Base-by-base conservation (phyloP, 1,140 invertebrate genomes). In the Pemphigus obesinymphae region DNA sequence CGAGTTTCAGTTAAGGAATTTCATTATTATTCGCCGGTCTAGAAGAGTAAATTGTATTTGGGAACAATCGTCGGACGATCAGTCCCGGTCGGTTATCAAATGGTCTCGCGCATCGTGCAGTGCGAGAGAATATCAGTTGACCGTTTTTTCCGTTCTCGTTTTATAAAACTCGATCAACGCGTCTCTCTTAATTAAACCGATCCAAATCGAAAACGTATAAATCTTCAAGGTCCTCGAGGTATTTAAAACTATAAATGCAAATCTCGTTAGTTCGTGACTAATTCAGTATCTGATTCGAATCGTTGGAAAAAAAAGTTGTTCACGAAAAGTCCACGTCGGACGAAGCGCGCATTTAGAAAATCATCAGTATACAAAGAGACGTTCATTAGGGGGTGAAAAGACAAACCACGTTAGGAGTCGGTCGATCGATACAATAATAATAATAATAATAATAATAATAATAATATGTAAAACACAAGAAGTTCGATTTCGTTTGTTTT, bases 201-300 rank as follows among this genome's bases (percentile, higher is more conserved):
- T 80, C 55, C 53, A 45, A 80, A 61, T 80, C 53, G 20, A 63
- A 61, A 80, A 63, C 76, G 40, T 63, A 73, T 73, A 80, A 80
- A 80, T 80, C 76, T 80, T 78, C 23, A 15, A 40, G 37, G 68
- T 48, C 43, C 70, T 43, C 70, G 70, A 31, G 43, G 70, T 73
- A 73, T 73, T 73, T 73, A 73, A 73, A 73, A 73, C 37, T 45
- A 80, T 80, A 61, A 61, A 80, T 80, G 76, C 76, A 80, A 80
- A 61, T 61, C 31, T 80, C 37, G 55, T 78, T 58, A 55, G 50
- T 80, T 80, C 53, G 76, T 80, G 76, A 80, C 76, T 80, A 80
- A 80, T 80, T 63, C 50, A 13, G 23, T 80, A 80, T 80, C 76
- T 61, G 76, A 80, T 80, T 45, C 17, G 53, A 45, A 61, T 80